phyloP scores from a whole-genome alignment of 1,140 invertebrate species.

The Drosophila ohnishii region DNA sequence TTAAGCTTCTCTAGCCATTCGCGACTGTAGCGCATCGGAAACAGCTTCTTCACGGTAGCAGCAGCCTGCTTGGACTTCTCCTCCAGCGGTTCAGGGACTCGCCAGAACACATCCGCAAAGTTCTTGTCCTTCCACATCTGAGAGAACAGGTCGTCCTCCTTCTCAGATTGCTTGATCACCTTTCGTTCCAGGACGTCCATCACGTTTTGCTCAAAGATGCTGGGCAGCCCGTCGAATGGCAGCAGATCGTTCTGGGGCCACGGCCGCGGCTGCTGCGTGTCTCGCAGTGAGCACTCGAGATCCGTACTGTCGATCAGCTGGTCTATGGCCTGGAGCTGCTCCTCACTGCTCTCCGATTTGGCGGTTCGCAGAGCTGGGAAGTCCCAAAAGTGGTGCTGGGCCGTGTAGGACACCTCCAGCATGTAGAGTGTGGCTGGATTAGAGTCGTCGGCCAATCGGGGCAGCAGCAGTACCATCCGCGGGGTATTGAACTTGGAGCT shows the following conservation, averaged over 20 bases:
- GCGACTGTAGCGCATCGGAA: conserved; percentile 63
- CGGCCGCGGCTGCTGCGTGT: conserved; percentile 52
- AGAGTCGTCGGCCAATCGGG: conserved; percentile 55
- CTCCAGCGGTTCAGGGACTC: conserved; percentile 66
- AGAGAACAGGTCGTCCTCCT: conserved; percentile 26
- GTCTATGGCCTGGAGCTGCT: conserved; percentile 71
- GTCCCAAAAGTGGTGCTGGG: conserved; percentile 75
- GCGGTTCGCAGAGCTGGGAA: conserved; percentile 64
- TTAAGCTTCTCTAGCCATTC: conserved; percentile 63
- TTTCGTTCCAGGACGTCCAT: conserved; percentile 70
- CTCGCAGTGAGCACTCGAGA: conserved; percentile 49
- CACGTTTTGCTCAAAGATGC: conserved; percentile 71
- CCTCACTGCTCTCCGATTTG: conserved; percentile 61
- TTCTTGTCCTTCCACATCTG: conserved; percentile 45
- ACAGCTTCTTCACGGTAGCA: conserved; percentile 57
- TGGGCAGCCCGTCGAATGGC: conserved; percentile 66
- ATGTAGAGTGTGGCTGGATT: conserved; percentile 64
- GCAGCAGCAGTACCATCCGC: conserved; percentile 67
- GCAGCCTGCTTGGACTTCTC: conserved; percentile 66
- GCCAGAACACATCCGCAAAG: conserved; percentile 68
- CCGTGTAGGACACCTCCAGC: conserved; percentile 73
- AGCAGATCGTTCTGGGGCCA: conserved; percentile 62
- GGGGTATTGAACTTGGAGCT: conserved; percentile 67
- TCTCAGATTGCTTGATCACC: conserved; percentile 14
- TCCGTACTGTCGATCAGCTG: conserved; percentile 73